Evolutionary conservation across 2,888 invertebrate genomes (phyloP), one percentile per base, ranked within the genome.

Genomic region (Lochmaea capreae): DNA sequence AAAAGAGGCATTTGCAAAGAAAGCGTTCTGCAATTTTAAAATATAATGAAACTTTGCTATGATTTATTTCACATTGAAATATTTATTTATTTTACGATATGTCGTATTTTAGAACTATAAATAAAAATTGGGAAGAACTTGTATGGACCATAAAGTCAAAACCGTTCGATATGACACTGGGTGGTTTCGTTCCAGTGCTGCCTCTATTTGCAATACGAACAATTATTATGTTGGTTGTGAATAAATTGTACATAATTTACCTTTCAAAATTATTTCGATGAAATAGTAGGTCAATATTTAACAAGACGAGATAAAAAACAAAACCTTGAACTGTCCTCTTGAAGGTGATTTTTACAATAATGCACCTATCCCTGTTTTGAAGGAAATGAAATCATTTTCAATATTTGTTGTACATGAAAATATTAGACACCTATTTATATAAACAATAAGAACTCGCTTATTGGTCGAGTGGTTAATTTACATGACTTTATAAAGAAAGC

Each of bases 301-400:
- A 57, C 16, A 14, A 22, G 12, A 59, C 58, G n/a, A 43, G 58
- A 33, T 22, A 46, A 58, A 42, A 58, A 14, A 16, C 12, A 46
- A 22, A 67, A 68, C 67, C 67, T 68, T 68, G 67, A 61, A 33
- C 49, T 68, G 67, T 61, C 61, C 49, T 12, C 43, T 67, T 43
- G 58, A 59, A 46, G 46, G 59, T 67, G 43, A 58, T 39, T 61
- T 61, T 68, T 68, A n/a, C 49, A 61, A 49, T 61, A 67, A 54
- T 67, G 22, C 67, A 61, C 67, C 67, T 26, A 68, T 16, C 67
- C 67, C 33, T 68, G 57, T 61, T 68, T 68, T 68, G 11, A 26
- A 68, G 67, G 67, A 68, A 68, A 68, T 68, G 67, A 61, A 61
- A 68, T 68, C 67, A 68, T 68, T 59, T 42, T 61, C 67, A 68